These are phyloP conservation scores for Byasa hedistus DNA, from an alignment of 2,888 invertebrate species.

Conservation along the genomic window DNA sequence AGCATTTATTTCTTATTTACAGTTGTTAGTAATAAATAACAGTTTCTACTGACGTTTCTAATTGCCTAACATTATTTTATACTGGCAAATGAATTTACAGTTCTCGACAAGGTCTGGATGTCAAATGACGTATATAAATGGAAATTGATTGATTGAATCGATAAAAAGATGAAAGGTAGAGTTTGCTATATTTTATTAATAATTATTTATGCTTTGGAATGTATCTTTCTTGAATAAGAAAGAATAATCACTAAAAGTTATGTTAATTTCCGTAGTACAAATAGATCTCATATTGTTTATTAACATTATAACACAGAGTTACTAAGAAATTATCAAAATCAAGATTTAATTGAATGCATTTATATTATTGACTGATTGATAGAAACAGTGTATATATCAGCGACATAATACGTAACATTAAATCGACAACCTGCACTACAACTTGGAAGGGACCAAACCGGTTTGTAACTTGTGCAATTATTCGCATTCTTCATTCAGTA, in stretches of 20 bases:
- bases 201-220: too few relatives aligned
- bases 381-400: neutral
- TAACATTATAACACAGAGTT: too few relatives aligned
- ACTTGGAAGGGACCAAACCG: conserved; percentile 17
- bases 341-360: neutral
- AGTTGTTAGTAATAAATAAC: conserved; percentile 16
- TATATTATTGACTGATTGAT: neutral
- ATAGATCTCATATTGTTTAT: too few relatives aligned
- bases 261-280: too few relatives aligned
- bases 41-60: neutral
- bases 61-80: neutral
- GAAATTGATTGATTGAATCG: too few relatives aligned
- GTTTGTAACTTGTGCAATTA: conserved; percentile 24
- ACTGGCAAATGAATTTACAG: neutral
- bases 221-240: too few relatives aligned
- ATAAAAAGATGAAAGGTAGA: too few relatives aligned
- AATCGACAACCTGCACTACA: conserved; percentile 2
- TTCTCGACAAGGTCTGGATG: neutral
- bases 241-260: too few relatives aligned
- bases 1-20: conserved; percentile 8
- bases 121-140: too few relatives aligned
- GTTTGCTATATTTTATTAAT: too few relatives aligned
- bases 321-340: too few relatives aligned
- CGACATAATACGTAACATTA: neutral
- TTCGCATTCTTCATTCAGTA: conserved; percentile 31